Conservation (phyloP, 2,797 vertebrate species). For the Orestias chungarensis region DNA sequence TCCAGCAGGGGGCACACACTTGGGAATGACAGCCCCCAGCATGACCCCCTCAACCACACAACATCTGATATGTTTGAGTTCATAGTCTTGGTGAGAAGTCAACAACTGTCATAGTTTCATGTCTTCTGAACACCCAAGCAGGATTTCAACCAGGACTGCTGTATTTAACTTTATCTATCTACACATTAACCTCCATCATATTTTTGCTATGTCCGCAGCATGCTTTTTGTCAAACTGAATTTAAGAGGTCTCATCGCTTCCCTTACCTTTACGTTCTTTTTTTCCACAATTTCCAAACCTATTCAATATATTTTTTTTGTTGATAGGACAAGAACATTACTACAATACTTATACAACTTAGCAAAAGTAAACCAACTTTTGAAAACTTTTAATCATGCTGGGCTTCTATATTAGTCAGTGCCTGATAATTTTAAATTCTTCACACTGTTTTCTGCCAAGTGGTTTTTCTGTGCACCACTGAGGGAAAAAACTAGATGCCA, state of each 20-base stretch:
- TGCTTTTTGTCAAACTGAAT: neutral
- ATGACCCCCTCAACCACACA: too few species aligned
- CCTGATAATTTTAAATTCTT: slow-evolving; percentile 40
- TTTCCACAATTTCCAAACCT: neutral
- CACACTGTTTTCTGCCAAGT: slow-evolving; percentile 47
- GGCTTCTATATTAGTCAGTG: slow-evolving; percentile 48
- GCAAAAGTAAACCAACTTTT: slow-evolving; percentile 25
- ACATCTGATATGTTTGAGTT: neutral
- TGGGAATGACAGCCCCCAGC: too few species aligned
- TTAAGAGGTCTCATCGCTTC: neutral
- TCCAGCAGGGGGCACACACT: too few species aligned
- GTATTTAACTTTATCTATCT: neutral
- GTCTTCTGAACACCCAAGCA: neutral
- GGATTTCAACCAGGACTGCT: neutral
- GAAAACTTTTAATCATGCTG: slow-evolving; percentile 55
- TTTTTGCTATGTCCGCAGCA: neutral
- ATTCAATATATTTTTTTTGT: slow-evolving; percentile 56
- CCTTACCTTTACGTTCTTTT: neutral
- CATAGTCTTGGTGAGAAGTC: neutral
- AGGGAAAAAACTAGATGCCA: slow-evolving; percentile 23
- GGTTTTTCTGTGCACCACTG: slow-evolving; percentile 43
- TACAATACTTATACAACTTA: slow-evolving; percentile 39
- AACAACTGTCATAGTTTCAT: neutral
- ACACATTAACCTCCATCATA: neutral
- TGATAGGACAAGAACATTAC: slow-evolving; percentile 44